Percentiles rank a stretch among this genome's conserved stretches.
Evolutionary conservation across 2,888 invertebrate genomes (phyloP).

Genomic region (Drepanosiphum platanoidis): DNA sequence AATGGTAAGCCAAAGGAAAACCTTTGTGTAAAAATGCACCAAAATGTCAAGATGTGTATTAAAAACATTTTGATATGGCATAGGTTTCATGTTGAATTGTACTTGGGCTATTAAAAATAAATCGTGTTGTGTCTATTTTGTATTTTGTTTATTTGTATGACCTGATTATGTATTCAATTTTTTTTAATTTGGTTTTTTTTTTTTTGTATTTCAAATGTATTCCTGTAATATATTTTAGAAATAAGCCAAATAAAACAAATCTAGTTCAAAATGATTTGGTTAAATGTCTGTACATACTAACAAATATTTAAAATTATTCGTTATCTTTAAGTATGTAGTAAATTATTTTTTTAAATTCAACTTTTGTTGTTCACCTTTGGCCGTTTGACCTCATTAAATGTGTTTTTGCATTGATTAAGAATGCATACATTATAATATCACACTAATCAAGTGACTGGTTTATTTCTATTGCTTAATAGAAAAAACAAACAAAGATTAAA

Average conservation of each 20-base stretch:
- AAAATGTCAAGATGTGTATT: not conserved
- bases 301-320: not conserved
- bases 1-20: constrained; percentile 70
- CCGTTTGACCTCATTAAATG: constrained; percentile 11
- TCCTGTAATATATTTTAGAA: not conserved
- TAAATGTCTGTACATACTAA: not conserved
- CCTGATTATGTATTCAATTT: not conserved
- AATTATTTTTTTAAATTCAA: not conserved
- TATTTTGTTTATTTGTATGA: not conserved
- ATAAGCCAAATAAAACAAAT: not conserved
- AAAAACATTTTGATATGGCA: not conserved
- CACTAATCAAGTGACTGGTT: too few relatives aligned
- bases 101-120: not conserved
- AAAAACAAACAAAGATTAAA: too few relatives aligned
- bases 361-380: constrained; percentile 1
- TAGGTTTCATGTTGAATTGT: not conserved
- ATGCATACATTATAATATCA: too few relatives aligned
- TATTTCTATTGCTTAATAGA: not conserved
- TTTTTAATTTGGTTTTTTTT: not conserved
- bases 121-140: not conserved
- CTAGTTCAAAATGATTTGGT: not conserved
- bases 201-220: too few relatives aligned
- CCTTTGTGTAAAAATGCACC: not conserved
- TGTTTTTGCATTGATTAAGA: constrained; percentile 13
- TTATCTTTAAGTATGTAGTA: too few relatives aligned